These are phyloP conservation scores for Tyrophagus putrescentiae DNA, from an alignment of 1,140 invertebrate genomes.

Conservation along the genomic window DNA sequence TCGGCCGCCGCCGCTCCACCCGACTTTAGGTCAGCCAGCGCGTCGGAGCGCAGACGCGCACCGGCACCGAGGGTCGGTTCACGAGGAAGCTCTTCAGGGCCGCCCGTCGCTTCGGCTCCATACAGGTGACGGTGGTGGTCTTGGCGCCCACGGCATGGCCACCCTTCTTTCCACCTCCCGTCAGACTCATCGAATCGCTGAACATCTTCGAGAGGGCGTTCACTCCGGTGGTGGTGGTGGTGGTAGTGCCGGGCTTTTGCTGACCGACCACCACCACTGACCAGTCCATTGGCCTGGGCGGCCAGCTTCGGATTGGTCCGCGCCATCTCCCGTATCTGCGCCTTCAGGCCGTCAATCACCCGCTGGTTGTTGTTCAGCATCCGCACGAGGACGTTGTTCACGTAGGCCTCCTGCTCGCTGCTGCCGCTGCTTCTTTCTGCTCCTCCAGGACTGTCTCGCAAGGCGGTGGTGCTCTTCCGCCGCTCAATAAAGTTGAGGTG, in stretches of 20 bases:
- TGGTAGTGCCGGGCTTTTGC: neutral
- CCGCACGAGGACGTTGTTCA: slow-evolving; percentile 11
- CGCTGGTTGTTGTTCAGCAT: slow-evolving; percentile 17
- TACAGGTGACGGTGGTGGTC: neutral
- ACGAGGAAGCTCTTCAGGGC: slow-evolving; percentile 13
- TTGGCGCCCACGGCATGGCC: too few species aligned
- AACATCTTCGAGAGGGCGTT: slow-evolving; percentile 4
- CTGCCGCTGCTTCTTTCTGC: neutral
- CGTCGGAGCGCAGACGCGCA: neutral
- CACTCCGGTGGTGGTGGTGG: neutral
- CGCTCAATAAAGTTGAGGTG: neutral
- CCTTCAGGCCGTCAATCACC: slow-evolving; percentile 13
- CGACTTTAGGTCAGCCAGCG: too few species aligned
- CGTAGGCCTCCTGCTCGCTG: neutral
- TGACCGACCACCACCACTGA: too few species aligned
- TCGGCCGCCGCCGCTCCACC: neutral
- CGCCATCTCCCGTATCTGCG: neutral
- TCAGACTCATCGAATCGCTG: neutral
- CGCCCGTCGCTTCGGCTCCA: slow-evolving; percentile 1
- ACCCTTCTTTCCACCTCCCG: neutral
- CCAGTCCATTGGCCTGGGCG: too few species aligned
- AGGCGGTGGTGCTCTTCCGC: neutral
- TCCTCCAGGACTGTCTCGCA: neutral
- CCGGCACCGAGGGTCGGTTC: slow-evolving; percentile 11
- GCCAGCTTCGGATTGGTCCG: too few species aligned